Conservation (phyloP, 2,888 invertebrate genomes). For the Diarsia mendica region DNA sequence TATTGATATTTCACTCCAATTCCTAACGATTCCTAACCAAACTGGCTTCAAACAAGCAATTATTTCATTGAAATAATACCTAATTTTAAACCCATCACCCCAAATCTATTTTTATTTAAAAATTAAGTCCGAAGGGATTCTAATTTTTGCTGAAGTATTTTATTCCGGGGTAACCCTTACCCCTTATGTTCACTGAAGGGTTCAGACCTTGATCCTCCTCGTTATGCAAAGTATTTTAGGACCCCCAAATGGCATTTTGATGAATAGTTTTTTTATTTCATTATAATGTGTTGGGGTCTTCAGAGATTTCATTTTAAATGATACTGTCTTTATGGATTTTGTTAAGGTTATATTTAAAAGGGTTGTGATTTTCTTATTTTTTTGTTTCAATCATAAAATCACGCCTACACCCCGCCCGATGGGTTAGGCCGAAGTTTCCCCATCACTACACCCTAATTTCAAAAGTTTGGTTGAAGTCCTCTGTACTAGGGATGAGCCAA, state of each 20-base stretch:
- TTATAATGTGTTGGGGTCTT: conserved; percentile 34
- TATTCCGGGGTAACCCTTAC: conserved; percentile 27
- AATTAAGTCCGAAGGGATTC: conserved; percentile 48
- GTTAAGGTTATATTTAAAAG: neutral
- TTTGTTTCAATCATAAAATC: no score
- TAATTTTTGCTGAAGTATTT: conserved; percentile 54
- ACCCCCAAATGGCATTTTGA: conserved; percentile 61
- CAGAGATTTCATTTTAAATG: neutral
- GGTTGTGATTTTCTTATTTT: neutral
- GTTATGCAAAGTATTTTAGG: conserved; percentile 55
- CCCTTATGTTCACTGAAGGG: conserved; percentile 42
- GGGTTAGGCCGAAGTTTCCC: no score
- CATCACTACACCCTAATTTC: no score
- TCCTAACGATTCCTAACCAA: no score
- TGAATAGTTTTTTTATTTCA: conserved; percentile 55
- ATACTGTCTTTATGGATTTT: conserved; percentile 1
- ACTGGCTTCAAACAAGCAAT: no score
- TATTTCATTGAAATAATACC: neutral
- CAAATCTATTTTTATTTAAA: conserved; percentile 24
- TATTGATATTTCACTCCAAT: no score
- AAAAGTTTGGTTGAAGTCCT: no score
- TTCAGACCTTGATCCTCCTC: conserved; percentile 45
- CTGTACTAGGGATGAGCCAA: no score
- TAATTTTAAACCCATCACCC: conserved; percentile 2
- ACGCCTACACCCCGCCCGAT: no score